Percentiles rank a stretch among this genome's conserved stretches.
These are phyloP conservation scores for Chelonia mydas DNA, from an alignment of 2,797 vertebrate genomes.

Conservation along the genomic window DNA sequence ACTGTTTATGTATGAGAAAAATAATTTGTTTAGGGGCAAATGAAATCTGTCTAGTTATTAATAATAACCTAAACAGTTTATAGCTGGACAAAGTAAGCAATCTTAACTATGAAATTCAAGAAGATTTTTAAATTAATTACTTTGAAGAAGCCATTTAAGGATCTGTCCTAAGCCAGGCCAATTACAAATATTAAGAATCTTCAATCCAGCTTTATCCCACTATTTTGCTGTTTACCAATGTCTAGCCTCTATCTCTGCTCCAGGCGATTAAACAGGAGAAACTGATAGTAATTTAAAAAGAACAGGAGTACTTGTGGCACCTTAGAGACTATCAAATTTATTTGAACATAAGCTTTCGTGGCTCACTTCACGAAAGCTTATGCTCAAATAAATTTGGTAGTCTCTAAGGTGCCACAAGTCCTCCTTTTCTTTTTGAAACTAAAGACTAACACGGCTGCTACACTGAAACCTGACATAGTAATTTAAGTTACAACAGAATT, in stretches of 20 bases:
- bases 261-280: too few relatives aligned
- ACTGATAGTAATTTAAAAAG: too few relatives aligned
- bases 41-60: not conserved
- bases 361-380: too few relatives aligned
- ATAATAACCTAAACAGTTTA: not conserved
- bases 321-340: too few relatives aligned
- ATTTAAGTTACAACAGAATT: too few relatives aligned
- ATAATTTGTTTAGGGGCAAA: not conserved
- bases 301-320: too few relatives aligned
- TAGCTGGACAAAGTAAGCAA: not conserved
- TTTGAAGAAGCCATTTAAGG: not conserved
- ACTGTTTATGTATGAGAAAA: not conserved
- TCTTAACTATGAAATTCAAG: not conserved
- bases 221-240: not conserved
- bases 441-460: too few relatives aligned
- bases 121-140: not conserved
- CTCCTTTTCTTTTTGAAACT: too few relatives aligned
- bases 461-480: too few relatives aligned
- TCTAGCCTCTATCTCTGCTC: not conserved
- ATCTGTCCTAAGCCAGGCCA: not conserved
- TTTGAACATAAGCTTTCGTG: too few relatives aligned
- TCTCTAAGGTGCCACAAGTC: too few relatives aligned
- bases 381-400: too few relatives aligned
- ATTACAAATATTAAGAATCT: not conserved
- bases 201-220: not conserved